These are phyloP conservation scores for Lutjanus argentimaculatus DNA, from an alignment of 2,797 vertebrate species.

Conservation along the genomic window DNA sequence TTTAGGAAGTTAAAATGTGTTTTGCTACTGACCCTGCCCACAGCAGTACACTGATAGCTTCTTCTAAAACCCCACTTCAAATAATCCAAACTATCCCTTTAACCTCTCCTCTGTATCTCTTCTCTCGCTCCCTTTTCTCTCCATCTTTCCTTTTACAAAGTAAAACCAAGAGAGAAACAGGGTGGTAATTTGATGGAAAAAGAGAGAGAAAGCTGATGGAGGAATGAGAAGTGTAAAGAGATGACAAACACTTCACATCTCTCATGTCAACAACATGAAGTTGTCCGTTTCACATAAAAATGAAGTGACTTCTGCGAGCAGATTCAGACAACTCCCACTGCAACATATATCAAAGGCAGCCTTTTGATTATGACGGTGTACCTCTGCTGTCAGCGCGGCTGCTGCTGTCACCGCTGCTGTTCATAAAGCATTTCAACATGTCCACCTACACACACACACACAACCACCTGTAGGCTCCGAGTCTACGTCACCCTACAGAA, in stretches of 20 bases:
- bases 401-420: neutral
- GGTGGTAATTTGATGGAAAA: neutral
- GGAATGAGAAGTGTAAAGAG: too few species aligned
- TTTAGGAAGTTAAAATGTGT: too few species aligned
- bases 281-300: neutral
- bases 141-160: neutral
- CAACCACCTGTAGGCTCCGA: neutral
- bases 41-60: too few species aligned
- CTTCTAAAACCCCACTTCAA: too few species aligned
- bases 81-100: too few species aligned
- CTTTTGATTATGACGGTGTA: neutral
- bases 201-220: too few species aligned
- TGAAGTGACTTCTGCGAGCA: too few species aligned
- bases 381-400: neutral
- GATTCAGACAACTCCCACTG: neutral
- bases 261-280: neutral
- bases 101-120: neutral
- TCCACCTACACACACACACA: neutral
- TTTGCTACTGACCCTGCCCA: too few species aligned
- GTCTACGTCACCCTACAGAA: neutral
- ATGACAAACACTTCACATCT: neutral
- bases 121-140: neutral
- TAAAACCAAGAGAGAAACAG: neutral
- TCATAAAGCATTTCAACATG: neutral
- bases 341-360: neutral